phyloP scores from a whole-genome alignment of 1,140 invertebrate species.

The Protaetia brevitarsis region DNA sequence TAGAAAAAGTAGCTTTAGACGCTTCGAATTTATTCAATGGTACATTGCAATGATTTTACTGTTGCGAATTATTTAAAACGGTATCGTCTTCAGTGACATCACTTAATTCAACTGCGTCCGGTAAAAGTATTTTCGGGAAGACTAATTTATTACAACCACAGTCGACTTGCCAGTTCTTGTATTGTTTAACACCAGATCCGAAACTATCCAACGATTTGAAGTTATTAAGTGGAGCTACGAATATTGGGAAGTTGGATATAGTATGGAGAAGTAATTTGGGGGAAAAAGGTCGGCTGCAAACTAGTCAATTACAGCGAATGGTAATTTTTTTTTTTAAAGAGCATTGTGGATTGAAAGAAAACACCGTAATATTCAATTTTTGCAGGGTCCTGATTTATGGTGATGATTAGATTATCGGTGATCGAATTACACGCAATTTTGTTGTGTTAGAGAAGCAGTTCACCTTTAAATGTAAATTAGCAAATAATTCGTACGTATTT shows the following conservation, averaged over 20 bases:
- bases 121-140: slow-evolving; percentile 77
- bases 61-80: neutral
- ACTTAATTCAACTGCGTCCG: slow-evolving; percentile 61
- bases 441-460: slow-evolving; percentile 79
- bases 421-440: slow-evolving; percentile 78
- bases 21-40: slow-evolving; percentile 83
- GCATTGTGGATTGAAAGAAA: slow-evolving; percentile 18
- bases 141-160: slow-evolving; percentile 78
- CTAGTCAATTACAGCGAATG: slow-evolving; percentile 89
- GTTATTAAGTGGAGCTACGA: slow-evolving; percentile 75
- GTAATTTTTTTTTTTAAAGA: slow-evolving; percentile 50
- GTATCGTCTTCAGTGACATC: slow-evolving; percentile 55
- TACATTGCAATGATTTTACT: slow-evolving; percentile 40
- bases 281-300: slow-evolving; percentile 91
- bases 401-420: slow-evolving; percentile 79
- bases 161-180: slow-evolving; percentile 87
- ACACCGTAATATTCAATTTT: slow-evolving; percentile 19
- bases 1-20: slow-evolving; percentile 90
- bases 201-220: slow-evolving; percentile 72
- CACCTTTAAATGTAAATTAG: slow-evolving; percentile 75
- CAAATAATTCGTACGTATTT: slow-evolving; percentile 75
- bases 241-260: slow-evolving; percentile 96
- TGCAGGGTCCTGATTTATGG: slow-evolving; percentile 82
- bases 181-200: slow-evolving; percentile 79
- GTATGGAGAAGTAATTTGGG: slow-evolving; percentile 96